Evolutionary conservation across 2,888 invertebrate species (phyloP).

Genomic region (Lasioglossum vierecki): DNA sequence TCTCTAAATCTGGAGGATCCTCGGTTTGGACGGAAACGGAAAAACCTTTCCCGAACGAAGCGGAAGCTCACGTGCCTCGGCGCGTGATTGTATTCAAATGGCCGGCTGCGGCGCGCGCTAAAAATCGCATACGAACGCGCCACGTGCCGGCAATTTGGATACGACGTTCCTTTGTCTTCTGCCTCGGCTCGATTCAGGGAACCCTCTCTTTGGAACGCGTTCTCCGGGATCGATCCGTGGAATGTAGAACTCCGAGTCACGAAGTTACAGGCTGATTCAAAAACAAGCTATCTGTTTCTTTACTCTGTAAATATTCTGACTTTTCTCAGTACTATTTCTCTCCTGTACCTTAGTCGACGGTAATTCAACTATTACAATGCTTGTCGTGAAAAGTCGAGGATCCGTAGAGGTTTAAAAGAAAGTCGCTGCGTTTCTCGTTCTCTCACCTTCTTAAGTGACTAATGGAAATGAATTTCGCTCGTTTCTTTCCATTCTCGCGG

Average conservation of each 20-base stretch:
- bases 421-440: neutral
- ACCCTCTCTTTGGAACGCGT: too few relatives aligned
- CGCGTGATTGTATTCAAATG: conserved; percentile 54
- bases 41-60: conserved; percentile 35
- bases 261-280: neutral
- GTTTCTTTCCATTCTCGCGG: neutral
- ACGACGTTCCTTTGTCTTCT: neutral
- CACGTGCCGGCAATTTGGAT: conserved; percentile 32
- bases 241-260: neutral
- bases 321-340: neutral
- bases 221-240: neutral
- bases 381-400: neutral
- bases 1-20: neutral
- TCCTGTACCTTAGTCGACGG: neutral
- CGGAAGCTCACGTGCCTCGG: conserved; percentile 38
- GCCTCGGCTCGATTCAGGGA: neutral
- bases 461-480: neutral
- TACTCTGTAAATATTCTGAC: neutral
- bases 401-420: too few relatives aligned
- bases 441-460: neutral
- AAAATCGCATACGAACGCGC: conserved; percentile 16
- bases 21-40: conserved; percentile 41
- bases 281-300: neutral
- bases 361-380: neutral
- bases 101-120: conserved; percentile 1